Percentiles rank a stretch among this genome's conserved stretches.
Evolutionary conservation across 2,797 vertebrate genomes (phyloP).

Genomic region (Mus spretus): DNA sequence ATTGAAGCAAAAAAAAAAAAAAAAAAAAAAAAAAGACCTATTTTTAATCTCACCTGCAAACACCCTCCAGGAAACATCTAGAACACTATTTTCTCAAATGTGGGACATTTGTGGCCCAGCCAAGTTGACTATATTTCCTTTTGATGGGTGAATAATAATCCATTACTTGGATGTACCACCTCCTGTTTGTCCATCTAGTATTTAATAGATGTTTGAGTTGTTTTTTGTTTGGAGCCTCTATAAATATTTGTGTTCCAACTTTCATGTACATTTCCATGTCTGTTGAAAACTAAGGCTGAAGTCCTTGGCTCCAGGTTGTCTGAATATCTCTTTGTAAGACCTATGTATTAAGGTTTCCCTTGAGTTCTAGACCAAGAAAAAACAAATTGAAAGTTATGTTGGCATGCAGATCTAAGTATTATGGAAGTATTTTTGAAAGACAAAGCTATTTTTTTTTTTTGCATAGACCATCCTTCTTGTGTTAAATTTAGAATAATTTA

Average conservation of each 20-base stretch:
- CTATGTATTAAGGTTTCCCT: neutral
- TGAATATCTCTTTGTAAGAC: neutral
- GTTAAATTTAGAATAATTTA: slow-evolving; percentile 22
- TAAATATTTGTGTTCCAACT: neutral
- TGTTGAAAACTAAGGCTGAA: neutral
- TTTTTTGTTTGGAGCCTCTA: neutral
- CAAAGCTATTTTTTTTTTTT: neutral
- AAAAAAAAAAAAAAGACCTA: neutral
- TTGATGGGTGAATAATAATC: neutral
- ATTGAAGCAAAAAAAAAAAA: neutral
- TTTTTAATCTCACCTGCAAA: neutral
- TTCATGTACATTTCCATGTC: neutral
- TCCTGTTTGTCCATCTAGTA: neutral
- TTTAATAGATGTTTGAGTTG: neutral
- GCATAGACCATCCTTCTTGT: neutral
- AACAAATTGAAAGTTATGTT: neutral
- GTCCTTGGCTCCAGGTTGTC: neutral
- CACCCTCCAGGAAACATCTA: neutral
- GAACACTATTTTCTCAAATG: neutral
- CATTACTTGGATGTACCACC: neutral
- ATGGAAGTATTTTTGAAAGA: neutral
- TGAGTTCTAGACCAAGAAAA: slow-evolving; percentile 31
- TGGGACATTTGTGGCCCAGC: too few species aligned
- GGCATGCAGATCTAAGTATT: neutral
- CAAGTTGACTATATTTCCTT: neutral